phyloP scores from a whole-genome alignment of 64 coral and sea anemone species.

The Porites australiensis region DNA sequence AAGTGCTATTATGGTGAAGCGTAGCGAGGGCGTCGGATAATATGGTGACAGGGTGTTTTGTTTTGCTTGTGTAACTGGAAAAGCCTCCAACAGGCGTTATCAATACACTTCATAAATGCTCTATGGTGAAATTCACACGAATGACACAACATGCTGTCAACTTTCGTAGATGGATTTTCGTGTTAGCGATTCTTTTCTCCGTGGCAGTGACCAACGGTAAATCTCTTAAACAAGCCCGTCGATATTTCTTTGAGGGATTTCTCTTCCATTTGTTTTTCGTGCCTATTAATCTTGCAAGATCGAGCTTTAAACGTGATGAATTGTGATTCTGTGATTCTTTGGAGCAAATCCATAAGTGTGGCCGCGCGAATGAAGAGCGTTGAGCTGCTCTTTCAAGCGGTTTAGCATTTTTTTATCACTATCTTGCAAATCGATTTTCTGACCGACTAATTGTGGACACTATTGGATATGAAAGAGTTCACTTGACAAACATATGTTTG shows the following conservation, averaged over 20 bases:
- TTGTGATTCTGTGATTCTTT: background rate
- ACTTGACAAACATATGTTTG: background rate
- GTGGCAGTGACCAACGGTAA: background rate
- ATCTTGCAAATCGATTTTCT: background rate
- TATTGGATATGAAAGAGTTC: background rate
- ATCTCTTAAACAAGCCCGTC: background rate
- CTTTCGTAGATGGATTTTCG: slow-evolving; percentile 12
- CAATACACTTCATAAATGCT: slow-evolving; percentile 10
- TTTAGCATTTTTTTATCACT: too few species aligned
- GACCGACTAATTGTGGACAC: background rate
- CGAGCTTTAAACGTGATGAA: background rate
- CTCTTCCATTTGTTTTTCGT: background rate
- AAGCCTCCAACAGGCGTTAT: background rate
- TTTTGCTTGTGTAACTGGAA: background rate
- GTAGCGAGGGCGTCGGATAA: slow-evolving; percentile 25
- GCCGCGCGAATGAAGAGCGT: background rate
- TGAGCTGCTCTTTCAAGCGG: too few species aligned
- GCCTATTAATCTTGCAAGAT: background rate
- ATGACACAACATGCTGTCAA: slow-evolving; percentile 29
- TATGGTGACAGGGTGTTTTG: background rate
- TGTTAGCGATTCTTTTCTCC: background rate
- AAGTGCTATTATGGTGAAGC: slow-evolving; percentile 7
- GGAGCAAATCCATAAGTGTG: background rate
- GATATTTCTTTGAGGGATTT: background rate
- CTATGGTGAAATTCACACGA: slow-evolving; percentile 43